A percentile compares a stretch with the other conserved stretches of the same genome.
These are phyloP conservation scores for Megathymus violae DNA, from an alignment of 1,140 invertebrate genomes.

Conservation along the genomic window DNA sequence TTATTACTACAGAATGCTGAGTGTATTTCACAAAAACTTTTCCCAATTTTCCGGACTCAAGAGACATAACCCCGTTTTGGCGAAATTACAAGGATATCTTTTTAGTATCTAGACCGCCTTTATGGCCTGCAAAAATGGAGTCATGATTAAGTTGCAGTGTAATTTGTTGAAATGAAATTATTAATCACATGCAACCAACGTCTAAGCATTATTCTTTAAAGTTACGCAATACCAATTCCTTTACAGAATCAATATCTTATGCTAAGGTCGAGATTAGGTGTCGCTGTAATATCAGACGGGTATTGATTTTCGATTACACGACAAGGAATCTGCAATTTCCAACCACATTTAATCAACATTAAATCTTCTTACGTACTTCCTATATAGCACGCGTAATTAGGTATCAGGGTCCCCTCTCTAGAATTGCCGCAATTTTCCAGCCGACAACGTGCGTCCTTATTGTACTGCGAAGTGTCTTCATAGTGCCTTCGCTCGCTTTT, in stretches of 20 bases:
- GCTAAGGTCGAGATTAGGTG: not conserved
- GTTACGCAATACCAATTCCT: too few species aligned
- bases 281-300: not conserved
- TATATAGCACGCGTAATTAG: slow-evolving; percentile 43
- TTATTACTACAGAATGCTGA: slow-evolving; percentile 41
- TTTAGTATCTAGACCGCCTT: slow-evolving; percentile 32
- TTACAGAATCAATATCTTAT: too few species aligned
- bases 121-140: not conserved
- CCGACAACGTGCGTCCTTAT: slow-evolving; percentile 65
- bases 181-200: not conserved
- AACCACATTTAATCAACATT: slow-evolving; percentile 16
- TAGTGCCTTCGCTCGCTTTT: slow-evolving; percentile 46
- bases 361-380: slow-evolving; percentile 12
- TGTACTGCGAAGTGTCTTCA: slow-evolving; percentile 64
- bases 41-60: slow-evolving; percentile 47
- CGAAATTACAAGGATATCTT: slow-evolving; percentile 52
- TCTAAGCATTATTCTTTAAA: not conserved
- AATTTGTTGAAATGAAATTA: not conserved
- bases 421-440: slow-evolving; percentile 79
- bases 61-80: slow-evolving; percentile 56
- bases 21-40: slow-evolving; percentile 60
- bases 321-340: slow-evolving; percentile 4
- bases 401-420: slow-evolving; percentile 51
- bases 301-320: slow-evolving; percentile 22
- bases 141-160: slow-evolving; percentile 1